Percentiles rank a stretch among this genome's conserved stretches.
These are phyloP conservation scores for Syngnathus typhle DNA, from an alignment of 2,113 vertebrate genomes.

Conservation along the genomic window DNA sequence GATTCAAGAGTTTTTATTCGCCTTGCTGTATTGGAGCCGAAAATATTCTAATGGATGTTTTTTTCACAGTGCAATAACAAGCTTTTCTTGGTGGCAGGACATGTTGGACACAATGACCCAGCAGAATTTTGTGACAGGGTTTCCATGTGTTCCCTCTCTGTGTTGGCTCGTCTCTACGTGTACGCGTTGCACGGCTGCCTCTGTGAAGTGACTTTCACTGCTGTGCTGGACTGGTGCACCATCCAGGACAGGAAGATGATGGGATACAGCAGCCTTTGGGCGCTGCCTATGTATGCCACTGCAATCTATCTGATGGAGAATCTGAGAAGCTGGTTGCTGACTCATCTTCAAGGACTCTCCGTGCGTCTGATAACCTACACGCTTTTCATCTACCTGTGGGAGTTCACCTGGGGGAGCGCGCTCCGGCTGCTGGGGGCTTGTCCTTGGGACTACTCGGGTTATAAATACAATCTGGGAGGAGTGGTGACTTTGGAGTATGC, in stretches of 20 bases:
- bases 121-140: background rate
- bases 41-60: too few relatives aligned
- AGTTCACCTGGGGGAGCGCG: constrained; percentile 66
- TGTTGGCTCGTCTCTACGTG: constrained; percentile 60
- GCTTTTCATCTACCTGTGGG: constrained; percentile 69
- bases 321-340: constrained; percentile 50
- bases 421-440: constrained; percentile 65
- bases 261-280: constrained; percentile 71
- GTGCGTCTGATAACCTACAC: constrained; percentile 59
- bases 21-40: too few relatives aligned
- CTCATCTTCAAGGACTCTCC: constrained; percentile 37
- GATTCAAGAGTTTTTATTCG: too few relatives aligned
- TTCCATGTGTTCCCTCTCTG: constrained; percentile 25
- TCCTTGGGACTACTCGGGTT: constrained; percentile 74
- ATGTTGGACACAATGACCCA: background rate
- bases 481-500: constrained; percentile 74
- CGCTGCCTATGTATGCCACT: constrained; percentile 68
- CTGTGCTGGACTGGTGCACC: constrained; percentile 57
- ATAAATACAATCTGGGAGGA: constrained; percentile 62
- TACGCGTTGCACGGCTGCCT: constrained; percentile 72
- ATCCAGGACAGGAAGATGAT: constrained; percentile 57
- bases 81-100: constrained; percentile 31
- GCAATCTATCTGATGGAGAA: constrained; percentile 67
- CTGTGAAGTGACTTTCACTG: constrained; percentile 72
- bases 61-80: background rate